Percentiles rank a stretch among this genome's conserved stretches.
These are phyloP conservation scores for Archips xylosteana DNA, from an alignment of 2,888 invertebrate genomes.

Conservation along the genomic window DNA sequence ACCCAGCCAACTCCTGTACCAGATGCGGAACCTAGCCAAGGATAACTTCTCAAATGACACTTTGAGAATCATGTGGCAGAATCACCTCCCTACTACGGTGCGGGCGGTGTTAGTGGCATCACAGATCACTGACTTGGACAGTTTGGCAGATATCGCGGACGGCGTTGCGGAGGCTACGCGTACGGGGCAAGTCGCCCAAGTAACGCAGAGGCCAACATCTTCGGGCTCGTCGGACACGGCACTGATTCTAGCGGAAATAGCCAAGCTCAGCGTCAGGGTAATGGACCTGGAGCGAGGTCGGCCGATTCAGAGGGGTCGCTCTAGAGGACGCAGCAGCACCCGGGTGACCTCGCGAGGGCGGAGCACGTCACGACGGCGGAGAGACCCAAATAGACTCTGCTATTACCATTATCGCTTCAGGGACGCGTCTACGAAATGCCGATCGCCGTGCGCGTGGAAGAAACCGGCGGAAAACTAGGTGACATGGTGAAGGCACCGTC, in stretches of 20 bases:
- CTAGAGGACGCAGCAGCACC: too few relatives aligned
- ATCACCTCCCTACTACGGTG: slow-evolving; percentile 22
- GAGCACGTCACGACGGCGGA: not conserved
- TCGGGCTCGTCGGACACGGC: not conserved
- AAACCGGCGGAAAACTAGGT: slow-evolving; percentile 42
- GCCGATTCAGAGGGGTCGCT: not conserved
- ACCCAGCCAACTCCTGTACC: slow-evolving; percentile 27
- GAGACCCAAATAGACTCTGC: slow-evolving; percentile 42
- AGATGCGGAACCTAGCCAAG: slow-evolving; percentile 28
- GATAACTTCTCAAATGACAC: slow-evolving; percentile 14
- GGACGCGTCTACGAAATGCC: slow-evolving; percentile 34
- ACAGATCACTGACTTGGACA: slow-evolving; percentile 7
- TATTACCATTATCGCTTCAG: slow-evolving; percentile 42
- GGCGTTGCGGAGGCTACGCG: slow-evolving; percentile 20
- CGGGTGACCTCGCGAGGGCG: not conserved
- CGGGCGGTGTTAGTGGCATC: slow-evolving; percentile 23
- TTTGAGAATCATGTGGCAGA: slow-evolving; percentile 23
- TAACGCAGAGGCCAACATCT: not conserved
- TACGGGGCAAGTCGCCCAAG: not conserved
- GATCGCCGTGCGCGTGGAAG: slow-evolving; percentile 43
- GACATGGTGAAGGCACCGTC: slow-evolving; percentile 26
- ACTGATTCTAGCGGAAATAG: not conserved
- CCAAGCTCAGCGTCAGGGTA: not conserved
- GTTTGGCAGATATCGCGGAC: slow-evolving; percentile 27
- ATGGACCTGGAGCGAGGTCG: not conserved